These are phyloP conservation scores for Diaprepes abbreviatus DNA, from an alignment of 2,888 invertebrate genomes.

Conservation along the genomic window DNA sequence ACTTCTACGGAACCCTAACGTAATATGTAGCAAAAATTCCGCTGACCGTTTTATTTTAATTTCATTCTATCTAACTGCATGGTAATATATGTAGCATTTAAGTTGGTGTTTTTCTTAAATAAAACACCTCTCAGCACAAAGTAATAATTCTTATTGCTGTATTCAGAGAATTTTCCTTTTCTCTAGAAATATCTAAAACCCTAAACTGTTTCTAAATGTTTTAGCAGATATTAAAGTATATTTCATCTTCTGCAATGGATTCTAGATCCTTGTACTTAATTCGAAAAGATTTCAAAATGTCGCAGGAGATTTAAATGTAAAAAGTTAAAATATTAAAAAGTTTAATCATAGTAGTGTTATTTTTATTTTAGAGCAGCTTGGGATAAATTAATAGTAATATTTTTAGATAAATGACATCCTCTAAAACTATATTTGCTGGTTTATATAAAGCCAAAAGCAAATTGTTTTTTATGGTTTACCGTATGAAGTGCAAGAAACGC, in stretches of 20 bases:
- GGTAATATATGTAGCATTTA: too few relatives aligned
- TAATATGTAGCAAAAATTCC: too few relatives aligned
- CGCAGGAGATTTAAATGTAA: background rate
- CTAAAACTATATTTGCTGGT: too few relatives aligned
- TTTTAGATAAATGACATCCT: too few relatives aligned
- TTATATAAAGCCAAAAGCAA: too few relatives aligned
- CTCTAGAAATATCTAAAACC: background rate
- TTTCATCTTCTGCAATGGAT: slow-evolving; percentile 16
- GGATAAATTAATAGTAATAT: too few relatives aligned
- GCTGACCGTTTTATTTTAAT: too few relatives aligned
- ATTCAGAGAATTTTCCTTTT: background rate
- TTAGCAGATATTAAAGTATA: slow-evolving; percentile 7
- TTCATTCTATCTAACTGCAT: too few relatives aligned
- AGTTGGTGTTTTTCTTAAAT: background rate
- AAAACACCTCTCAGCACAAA: background rate
- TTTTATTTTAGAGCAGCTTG: too few relatives aligned
- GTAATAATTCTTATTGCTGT: slow-evolving; percentile 1
- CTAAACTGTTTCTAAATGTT: slow-evolving; percentile 2
- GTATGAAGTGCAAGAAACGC: too few relatives aligned
- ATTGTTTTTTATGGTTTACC: too few relatives aligned
- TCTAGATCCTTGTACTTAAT: background rate
- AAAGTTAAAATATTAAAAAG: background rate
- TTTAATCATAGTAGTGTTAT: background rate
- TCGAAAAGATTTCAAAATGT: background rate
- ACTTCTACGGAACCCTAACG: too few relatives aligned